These are phyloP conservation scores for Talpa occidentalis DNA, from an alignment of 2,113 vertebrate species.

Conservation along the genomic window DNA sequence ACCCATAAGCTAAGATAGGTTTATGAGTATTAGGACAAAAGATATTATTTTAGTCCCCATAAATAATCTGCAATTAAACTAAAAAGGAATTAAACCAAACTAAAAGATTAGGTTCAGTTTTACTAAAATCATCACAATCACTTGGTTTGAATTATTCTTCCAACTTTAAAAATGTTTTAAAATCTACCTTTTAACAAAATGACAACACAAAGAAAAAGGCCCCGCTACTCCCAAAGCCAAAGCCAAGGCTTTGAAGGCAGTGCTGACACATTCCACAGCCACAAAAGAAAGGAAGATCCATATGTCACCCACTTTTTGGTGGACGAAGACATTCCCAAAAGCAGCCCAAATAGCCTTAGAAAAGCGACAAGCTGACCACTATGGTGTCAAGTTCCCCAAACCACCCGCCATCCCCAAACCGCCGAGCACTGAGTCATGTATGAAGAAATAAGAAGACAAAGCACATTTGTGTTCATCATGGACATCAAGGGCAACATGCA, in stretches of 20 bases:
- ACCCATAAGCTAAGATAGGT: background rate
- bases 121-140: constrained; percentile 27
- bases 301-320: background rate
- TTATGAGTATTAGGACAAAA: constrained; percentile 14
- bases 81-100: constrained; percentile 56
- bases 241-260: background rate
- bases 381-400: background rate
- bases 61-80: constrained; percentile 25
- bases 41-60: background rate
- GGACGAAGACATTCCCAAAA: background rate
- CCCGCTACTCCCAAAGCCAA: background rate
- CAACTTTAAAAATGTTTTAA: constrained; percentile 25
- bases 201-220: background rate
- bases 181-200: background rate
- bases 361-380: background rate
- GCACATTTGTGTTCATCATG: background rate
- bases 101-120: constrained; percentile 11
- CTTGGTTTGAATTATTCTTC: background rate
- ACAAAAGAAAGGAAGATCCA: background rate
- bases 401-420: too few relatives aligned
- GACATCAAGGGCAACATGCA: background rate
- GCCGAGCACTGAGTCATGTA: background rate
- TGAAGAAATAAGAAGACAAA: background rate
- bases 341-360: background rate
- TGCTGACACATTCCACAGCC: background rate